Evolutionary conservation across 2,797 vertebrate genomes (phyloP).

Genomic region (Otolemur crassicaudatus): DNA sequence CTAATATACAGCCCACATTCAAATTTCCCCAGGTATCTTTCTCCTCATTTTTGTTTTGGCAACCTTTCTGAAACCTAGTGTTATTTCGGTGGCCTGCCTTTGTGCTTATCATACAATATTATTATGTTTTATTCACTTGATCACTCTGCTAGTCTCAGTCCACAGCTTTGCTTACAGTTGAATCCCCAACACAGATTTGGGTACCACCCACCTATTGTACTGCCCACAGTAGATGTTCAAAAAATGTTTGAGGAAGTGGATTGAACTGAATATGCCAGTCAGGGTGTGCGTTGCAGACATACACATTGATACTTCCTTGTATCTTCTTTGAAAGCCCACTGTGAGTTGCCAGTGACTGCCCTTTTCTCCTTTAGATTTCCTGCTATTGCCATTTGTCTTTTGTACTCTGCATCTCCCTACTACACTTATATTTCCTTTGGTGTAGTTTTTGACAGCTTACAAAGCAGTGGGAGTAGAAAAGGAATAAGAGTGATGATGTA

Average conservation of each 20-base stretch:
- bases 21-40: neutral
- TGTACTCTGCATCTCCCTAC: neutral
- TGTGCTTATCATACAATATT: neutral
- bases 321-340: conserved; percentile 34
- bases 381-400: conserved; percentile 30
- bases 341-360: neutral
- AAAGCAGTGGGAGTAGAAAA: conserved; percentile 10
- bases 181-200: neutral
- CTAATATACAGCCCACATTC: neutral
- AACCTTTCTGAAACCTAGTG: neutral
- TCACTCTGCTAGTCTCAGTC: neutral
- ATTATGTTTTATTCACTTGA: conserved; percentile 34
- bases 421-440: neutral
- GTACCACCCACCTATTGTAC: neutral
- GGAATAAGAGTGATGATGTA: conserved; percentile 21
- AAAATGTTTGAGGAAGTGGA: neutral
- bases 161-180: neutral
- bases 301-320: neutral
- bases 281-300: neutral
- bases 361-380: conserved; percentile 50
- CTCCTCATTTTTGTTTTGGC: conserved; percentile 24
- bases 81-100: conserved; percentile 4
- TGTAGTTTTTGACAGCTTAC: conserved; percentile 49
- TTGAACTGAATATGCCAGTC: neutral
- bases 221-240: neutral